phyloP scores from a whole-genome alignment of 2,113 vertebrate species.

The Clarias macrocephalus region DNA sequence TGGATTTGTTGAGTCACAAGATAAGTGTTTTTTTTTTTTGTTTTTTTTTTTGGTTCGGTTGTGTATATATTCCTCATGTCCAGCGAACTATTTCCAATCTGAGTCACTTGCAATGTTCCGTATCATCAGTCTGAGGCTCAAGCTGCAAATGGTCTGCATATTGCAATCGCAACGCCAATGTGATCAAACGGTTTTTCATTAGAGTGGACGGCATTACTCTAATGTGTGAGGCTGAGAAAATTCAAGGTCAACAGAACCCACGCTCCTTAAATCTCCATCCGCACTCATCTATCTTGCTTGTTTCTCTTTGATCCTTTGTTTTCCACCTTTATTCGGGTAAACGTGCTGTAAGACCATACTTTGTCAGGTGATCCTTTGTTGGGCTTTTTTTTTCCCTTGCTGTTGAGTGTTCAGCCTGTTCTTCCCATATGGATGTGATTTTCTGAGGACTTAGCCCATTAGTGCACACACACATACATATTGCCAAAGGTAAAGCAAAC shows the following conservation, averaged over 20 bases:
- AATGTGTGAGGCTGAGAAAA: background rate
- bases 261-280: background rate
- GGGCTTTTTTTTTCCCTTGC: conserved; percentile 32
- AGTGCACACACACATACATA: conserved; percentile 65
- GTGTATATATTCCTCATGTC: background rate
- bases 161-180: background rate
- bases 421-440: conserved; percentile 70
- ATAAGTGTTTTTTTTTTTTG: background rate
- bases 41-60: background rate
- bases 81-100: background rate
- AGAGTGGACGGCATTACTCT: background rate
- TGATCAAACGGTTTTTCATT: background rate
- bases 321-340: conserved; percentile 2
- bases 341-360: background rate
- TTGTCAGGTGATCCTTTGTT: conserved; percentile 21
- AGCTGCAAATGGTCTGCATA: background rate
- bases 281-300: background rate
- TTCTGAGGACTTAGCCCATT: conserved; percentile 55
- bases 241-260: background rate
- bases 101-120: background rate
- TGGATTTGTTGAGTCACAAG: conserved; percentile 15
- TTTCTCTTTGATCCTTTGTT: conserved; percentile 15
- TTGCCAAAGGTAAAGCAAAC: conserved; percentile 68
- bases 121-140: background rate
- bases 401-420: conserved; percentile 45